These are phyloP conservation scores for Turritopsis dohrnii DNA, from an alignment of 30 jellyfish, hydroid and myxozoan genomes.

Conservation along the genomic window DNA sequence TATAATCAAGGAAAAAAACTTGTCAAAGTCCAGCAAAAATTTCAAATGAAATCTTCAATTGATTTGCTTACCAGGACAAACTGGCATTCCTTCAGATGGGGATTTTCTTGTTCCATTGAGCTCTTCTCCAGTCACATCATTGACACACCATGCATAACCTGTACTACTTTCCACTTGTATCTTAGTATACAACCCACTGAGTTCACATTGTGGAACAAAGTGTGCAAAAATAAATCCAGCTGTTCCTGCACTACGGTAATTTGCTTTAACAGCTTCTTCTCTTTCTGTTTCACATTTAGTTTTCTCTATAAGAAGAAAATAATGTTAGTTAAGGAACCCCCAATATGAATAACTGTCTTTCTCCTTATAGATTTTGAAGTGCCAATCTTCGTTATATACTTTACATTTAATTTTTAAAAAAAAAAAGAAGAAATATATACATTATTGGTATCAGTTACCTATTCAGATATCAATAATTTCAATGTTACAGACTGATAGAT, in stretches of 20 bases:
- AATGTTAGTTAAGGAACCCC: too few relatives aligned
- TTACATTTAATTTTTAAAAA: too few relatives aligned
- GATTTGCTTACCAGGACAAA: slow-evolving; percentile 30
- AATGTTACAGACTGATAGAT: too few relatives aligned
- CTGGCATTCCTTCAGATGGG: slow-evolving; percentile 16
- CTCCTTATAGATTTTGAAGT: too few relatives aligned
- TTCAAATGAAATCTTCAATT: too few relatives aligned
- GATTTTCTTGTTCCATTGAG: slow-evolving; percentile 15
- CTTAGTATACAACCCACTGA: slow-evolving; percentile 12
- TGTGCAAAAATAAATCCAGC: background rate
- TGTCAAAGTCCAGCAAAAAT: background rate
- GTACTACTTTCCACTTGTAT: background rate
- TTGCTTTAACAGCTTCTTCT: slow-evolving; percentile 12
- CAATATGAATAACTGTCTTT: too few relatives aligned
- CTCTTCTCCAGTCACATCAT: slow-evolving; percentile 20
- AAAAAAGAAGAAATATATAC: too few relatives aligned
- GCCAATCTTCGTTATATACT: too few relatives aligned
- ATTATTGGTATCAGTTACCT: too few relatives aligned
- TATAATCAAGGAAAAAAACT: background rate
- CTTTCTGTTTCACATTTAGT: slow-evolving; percentile 14
- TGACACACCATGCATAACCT: slow-evolving; percentile 24
- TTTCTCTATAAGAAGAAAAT: slow-evolving; percentile 8
- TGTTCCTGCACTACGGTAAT: slow-evolving; percentile 14
- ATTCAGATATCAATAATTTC: too few relatives aligned
- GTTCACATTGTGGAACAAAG: slow-evolving; percentile 23